Conservation (phyloP, 64 coral and sea anemone genomes). For the Hydrozoanthus tunicans region DNA sequence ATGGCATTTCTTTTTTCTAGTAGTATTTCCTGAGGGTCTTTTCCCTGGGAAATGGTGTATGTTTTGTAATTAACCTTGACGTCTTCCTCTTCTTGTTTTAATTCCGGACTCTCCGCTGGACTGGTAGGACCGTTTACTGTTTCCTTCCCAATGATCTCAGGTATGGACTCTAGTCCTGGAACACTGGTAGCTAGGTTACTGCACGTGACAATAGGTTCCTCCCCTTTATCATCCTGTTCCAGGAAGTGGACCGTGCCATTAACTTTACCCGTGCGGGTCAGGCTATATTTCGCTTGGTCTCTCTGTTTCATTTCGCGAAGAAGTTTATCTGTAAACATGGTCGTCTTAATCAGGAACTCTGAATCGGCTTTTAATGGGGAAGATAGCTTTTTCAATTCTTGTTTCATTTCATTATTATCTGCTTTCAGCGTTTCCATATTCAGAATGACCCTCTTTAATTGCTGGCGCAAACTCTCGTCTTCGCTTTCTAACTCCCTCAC, state of each 20-base stretch:
- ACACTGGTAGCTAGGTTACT: background rate
- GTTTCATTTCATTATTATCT: slow-evolving; percentile 80
- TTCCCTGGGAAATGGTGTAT: background rate
- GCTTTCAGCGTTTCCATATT: slow-evolving; percentile 71
- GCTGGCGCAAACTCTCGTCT: slow-evolving; percentile 51
- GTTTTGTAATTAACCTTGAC: background rate
- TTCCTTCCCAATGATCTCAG: background rate
- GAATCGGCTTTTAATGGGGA: slow-evolving; percentile 31
- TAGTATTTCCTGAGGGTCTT: background rate
- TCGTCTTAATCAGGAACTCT: slow-evolving; percentile 60
- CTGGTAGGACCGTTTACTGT: background rate
- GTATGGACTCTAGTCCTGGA: background rate
- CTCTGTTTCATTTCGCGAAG: slow-evolving; percentile 67
- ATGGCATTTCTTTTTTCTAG: background rate
- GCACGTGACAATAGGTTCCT: background rate
- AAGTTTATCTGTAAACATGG: slow-evolving; percentile 61
- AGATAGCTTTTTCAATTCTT: slow-evolving; percentile 65
- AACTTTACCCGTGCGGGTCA: background rate
- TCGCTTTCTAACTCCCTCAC: slow-evolving; percentile 31
- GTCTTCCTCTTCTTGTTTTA: background rate
- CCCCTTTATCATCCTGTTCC: background rate
- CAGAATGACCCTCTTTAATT: slow-evolving; percentile 64
- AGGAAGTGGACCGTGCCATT: background rate
- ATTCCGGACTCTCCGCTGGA: background rate
- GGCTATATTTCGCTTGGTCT: slow-evolving; percentile 1